Percentiles rank a stretch among this genome's conserved stretches.
Evolutionary conservation across 2,888 invertebrate genomes (phyloP).

Genomic region (Nephrotoma flavescens): DNA sequence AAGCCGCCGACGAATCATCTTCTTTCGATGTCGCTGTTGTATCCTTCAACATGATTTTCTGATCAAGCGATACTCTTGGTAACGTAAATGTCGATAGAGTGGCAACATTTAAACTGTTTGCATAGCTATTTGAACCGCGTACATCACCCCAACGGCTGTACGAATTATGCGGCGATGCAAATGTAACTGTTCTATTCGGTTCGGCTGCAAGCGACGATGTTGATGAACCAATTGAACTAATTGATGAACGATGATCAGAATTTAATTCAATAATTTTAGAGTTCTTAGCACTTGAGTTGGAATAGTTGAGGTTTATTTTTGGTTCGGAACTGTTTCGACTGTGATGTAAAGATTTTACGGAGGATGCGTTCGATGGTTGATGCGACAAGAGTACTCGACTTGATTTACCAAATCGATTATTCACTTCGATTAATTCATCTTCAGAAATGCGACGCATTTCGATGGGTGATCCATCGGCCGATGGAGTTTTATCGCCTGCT

Average conservation of each 20-base stretch:
- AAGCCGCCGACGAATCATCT: not conserved
- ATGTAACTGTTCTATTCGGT: not conserved
- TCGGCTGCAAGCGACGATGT: constrained; percentile 27
- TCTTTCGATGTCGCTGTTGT: not conserved
- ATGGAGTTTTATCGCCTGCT: not conserved
- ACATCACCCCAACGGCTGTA: constrained; percentile 36
- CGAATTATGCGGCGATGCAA: not conserved
- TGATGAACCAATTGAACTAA: constrained; percentile 15
- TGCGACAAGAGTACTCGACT: not conserved
- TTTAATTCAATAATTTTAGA: constrained; percentile 2
- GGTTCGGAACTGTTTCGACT: constrained; percentile 11
- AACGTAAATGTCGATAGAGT: constrained; percentile 15
- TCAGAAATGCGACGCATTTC: not conserved
- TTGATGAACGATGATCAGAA: constrained; percentile 2
- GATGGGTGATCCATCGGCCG: too few relatives aligned
- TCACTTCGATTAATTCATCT: not conserved
- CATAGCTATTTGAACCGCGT: constrained; percentile 36
- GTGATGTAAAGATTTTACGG: constrained; percentile 6
- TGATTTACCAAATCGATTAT: not conserved
- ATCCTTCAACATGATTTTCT: not conserved
- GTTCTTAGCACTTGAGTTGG: constrained; percentile 3
- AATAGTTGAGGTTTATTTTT: not conserved
- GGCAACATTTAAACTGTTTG: constrained; percentile 11
- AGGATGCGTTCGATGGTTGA: constrained; percentile 1
- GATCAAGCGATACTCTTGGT: constrained; percentile 11